These are phyloP conservation scores for Dryococelus australis DNA, from an alignment of 2,888 invertebrate genomes.

Conservation along the genomic window DNA sequence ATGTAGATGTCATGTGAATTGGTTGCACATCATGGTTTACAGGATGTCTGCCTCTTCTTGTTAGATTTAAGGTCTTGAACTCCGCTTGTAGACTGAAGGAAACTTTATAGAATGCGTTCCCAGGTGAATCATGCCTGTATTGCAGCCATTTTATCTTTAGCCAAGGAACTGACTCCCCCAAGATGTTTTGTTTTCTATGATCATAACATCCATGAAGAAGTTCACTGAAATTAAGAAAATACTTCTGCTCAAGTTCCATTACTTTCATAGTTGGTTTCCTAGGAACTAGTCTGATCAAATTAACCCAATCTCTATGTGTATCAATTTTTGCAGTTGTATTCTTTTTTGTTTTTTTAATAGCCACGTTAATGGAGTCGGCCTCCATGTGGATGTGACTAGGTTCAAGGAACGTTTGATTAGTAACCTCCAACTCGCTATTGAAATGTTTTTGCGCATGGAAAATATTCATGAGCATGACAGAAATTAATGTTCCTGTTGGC, in stretches of 20 bases:
- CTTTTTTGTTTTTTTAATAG: slow-evolving; percentile 4
- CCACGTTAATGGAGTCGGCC: slow-evolving; percentile 20
- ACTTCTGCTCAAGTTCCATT: not conserved
- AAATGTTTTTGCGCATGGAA: too few species aligned
- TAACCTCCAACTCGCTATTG: not conserved
- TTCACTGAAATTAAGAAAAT: not conserved
- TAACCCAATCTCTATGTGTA: not conserved
- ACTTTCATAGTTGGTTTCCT: not conserved
- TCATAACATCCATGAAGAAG: not conserved
- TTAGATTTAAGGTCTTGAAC: not conserved
- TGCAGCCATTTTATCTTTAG: not conserved
- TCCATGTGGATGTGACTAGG: slow-evolving; percentile 23
- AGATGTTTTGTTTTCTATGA: not conserved
- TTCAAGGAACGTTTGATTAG: slow-evolving; percentile 9
- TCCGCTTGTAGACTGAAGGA: not conserved
- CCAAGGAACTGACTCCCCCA: slow-evolving; percentile 6
- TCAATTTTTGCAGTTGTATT: not conserved
- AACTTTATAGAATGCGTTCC: not conserved
- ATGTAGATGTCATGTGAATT: not conserved
- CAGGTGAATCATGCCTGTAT: not conserved
- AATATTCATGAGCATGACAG: not conserved
- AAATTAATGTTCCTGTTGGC: not conserved
- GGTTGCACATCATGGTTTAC: not conserved
- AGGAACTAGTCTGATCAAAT: not conserved
- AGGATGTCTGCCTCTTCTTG: not conserved